phyloP scores from a whole-genome alignment of 2,797 vertebrate species.

The Ficedula albicollis region DNA sequence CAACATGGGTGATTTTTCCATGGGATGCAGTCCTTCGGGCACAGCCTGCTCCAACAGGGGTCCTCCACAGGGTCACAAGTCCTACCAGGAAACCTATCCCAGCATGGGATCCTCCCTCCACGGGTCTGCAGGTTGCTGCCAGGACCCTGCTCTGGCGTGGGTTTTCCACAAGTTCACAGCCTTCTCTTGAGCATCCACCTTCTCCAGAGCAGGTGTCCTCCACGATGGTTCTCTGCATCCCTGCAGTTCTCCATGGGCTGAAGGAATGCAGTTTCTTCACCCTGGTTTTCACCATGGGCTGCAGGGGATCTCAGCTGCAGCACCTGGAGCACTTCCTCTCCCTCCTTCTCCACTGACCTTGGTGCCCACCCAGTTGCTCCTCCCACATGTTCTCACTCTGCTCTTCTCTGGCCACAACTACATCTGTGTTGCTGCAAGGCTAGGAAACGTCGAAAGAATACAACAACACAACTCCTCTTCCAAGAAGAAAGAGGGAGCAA shows the following conservation, averaged over 20 bases:
- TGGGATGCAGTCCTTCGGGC: not conserved
- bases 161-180: not conserved
- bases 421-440: not conserved
- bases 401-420: not conserved
- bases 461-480: too few species aligned
- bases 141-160: not conserved
- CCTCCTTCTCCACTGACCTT: not conserved
- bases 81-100: not conserved
- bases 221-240: not conserved
- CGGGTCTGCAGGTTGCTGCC: fast-evolving
- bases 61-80: not conserved
- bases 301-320: not conserved
- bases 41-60: not conserved
- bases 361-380: fast-evolving
- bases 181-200: not conserved
- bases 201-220: not conserved
- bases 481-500: too few species aligned
- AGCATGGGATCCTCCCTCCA: not conserved
- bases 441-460: too few species aligned
- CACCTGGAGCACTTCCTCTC: fast-evolving
- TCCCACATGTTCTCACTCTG: not conserved
- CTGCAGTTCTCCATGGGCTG: too few species aligned
- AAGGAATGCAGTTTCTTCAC: not conserved
- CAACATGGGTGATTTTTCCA: not conserved
- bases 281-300: not conserved